Conservation (phyloP, 2,113 vertebrate genomes). For the Eidolon helvum region DNA sequence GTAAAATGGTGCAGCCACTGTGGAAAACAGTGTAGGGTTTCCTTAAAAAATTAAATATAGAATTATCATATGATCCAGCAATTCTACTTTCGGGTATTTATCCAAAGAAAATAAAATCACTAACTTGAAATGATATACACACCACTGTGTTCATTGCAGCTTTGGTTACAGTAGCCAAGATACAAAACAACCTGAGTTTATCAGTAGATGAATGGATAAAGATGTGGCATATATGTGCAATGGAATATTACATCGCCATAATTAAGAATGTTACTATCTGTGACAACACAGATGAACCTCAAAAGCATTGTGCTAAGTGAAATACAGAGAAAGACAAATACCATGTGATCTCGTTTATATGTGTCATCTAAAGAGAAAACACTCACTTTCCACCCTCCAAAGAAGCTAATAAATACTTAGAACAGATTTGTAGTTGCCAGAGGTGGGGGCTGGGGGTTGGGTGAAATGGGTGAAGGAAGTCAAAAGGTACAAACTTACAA, state of each 20-base stretch:
- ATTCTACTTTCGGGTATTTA: neutral
- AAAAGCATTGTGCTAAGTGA: neutral
- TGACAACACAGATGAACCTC: neutral
- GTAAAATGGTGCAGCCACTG: neutral
- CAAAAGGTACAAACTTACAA: neutral
- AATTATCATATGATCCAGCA: neutral
- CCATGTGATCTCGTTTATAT: neutral
- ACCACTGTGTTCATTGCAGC: neutral
- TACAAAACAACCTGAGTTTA: neutral
- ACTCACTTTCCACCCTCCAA: neutral
- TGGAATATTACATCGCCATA: neutral
- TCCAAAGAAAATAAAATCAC: neutral
- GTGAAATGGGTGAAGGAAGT: neutral
- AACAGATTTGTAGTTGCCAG: neutral
- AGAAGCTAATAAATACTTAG: neutral
- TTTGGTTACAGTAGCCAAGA: neutral
- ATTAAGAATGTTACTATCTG: neutral
- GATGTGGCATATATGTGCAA: neutral
- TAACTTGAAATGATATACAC: neutral
- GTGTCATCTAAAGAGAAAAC: neutral
- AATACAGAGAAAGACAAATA: neutral
- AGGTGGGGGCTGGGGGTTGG: neutral
- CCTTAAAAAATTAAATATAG: neutral
- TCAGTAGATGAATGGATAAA: neutral
- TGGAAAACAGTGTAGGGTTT: neutral